These are phyloP conservation scores for Hydractinia symbiolongicarpus DNA, from an alignment of 30 jellyfish, hydroid and myxozoan genomes.

Conservation along the genomic window DNA sequence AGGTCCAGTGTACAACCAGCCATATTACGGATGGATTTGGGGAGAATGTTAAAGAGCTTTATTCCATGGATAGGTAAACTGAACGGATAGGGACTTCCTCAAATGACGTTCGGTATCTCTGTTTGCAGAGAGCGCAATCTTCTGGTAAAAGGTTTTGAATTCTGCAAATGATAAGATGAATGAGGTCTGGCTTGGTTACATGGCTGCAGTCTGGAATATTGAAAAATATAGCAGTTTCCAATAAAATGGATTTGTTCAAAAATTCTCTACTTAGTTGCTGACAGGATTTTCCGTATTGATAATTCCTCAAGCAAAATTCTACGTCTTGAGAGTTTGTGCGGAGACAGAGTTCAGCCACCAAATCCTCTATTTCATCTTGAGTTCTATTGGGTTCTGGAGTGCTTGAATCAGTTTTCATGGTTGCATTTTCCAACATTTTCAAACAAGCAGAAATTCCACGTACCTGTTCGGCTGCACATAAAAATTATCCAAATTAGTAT, in stretches of 20 bases:
- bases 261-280: neutral
- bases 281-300: neutral
- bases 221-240: neutral
- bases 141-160: neutral
- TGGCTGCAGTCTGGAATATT: neutral
- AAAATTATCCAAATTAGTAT: no score
- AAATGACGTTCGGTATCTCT: neutral
- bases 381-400: neutral
- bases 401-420: no score
- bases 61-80: no score
- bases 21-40: no score
- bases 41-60: no score
- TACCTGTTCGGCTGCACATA: no score
- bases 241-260: neutral
- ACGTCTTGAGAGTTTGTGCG: neutral
- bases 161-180: neutral
- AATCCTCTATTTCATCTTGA: neutral
- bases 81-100: neutral
- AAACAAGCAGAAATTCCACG: no score
- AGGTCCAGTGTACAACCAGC: no score
- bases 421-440: no score
- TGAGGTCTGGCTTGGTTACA: neutral
- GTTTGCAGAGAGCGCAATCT: constrained; percentile 1
- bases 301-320: neutral
- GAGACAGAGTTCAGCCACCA: neutral